A percentile compares a stretch with the other conserved stretches of the same genome.
These are phyloP conservation scores for Pollimyrus isidori DNA, from an alignment of 2,113 vertebrate species.

Conservation along the genomic window DNA sequence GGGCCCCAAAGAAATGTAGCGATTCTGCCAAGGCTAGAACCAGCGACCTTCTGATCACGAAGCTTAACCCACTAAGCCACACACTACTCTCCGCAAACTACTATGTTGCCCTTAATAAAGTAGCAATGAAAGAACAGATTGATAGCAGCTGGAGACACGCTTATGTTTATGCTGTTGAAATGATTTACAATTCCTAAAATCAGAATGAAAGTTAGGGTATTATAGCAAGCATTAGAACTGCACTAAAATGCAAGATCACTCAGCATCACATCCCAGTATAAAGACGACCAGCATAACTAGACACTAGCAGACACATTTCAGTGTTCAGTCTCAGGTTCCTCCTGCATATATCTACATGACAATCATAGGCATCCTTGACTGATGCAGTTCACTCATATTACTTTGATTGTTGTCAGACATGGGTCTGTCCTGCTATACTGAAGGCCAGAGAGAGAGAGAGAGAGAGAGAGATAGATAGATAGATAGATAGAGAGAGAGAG, in stretches of 20 bases:
- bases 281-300: background rate
- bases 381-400: background rate
- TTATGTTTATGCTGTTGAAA: background rate
- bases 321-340: background rate
- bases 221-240: background rate
- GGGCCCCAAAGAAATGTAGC: background rate
- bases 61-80: background rate
- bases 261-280: background rate
- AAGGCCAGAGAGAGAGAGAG: background rate
- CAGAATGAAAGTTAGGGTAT: background rate
- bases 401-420: background rate
- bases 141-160: background rate
- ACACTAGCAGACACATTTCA: background rate
- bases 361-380: background rate
- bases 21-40: background rate
- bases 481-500: no score
- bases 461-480: no score
- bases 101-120: background rate
- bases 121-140: background rate
- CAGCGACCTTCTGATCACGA: background rate
- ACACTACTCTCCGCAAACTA: background rate
- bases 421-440: background rate
- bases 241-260: background rate
- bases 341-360: background rate
- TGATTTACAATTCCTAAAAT: background rate